Percentiles rank a stretch among this genome's conserved stretches.
Evolutionary conservation across 2,797 vertebrate genomes (phyloP).

Genomic region (Phylloscopus collybita): DNA sequence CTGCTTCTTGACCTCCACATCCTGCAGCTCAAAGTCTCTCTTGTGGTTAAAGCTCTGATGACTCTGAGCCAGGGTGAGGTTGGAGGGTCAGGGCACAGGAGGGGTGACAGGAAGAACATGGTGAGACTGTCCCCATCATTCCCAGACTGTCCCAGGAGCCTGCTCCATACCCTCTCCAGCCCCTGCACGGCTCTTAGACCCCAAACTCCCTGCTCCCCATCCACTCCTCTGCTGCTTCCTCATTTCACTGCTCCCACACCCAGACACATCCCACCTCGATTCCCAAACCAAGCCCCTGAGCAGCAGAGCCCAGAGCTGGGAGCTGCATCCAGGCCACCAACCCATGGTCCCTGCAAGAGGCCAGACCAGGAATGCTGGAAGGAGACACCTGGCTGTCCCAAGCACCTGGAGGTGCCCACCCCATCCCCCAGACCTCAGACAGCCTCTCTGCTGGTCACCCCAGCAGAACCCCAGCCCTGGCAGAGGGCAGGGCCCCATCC

Average conservation of each 20-base stretch:
- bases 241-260: background rate
- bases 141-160: background rate
- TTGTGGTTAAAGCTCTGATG: background rate
- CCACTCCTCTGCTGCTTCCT: background rate
- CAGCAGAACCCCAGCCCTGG: background rate
- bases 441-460: background rate
- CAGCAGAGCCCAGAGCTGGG: background rate
- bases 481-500: background rate
- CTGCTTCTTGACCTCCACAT: background rate
- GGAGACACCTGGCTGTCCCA: background rate
- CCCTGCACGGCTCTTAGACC: background rate
- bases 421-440: background rate
- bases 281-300: background rate
- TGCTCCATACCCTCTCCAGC: no score
- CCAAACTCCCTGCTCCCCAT: background rate
- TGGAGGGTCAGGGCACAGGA: background rate
- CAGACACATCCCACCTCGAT: background rate
- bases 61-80: background rate
- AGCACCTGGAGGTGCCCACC: background rate
- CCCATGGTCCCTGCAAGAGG: accelerated
- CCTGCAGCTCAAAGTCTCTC: background rate
- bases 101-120: background rate
- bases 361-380: background rate
- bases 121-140: background rate
- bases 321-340: background rate